These are phyloP conservation scores for Tragelaphus scriptus DNA, from an alignment of 2,113 vertebrate species.

Conservation along the genomic window DNA sequence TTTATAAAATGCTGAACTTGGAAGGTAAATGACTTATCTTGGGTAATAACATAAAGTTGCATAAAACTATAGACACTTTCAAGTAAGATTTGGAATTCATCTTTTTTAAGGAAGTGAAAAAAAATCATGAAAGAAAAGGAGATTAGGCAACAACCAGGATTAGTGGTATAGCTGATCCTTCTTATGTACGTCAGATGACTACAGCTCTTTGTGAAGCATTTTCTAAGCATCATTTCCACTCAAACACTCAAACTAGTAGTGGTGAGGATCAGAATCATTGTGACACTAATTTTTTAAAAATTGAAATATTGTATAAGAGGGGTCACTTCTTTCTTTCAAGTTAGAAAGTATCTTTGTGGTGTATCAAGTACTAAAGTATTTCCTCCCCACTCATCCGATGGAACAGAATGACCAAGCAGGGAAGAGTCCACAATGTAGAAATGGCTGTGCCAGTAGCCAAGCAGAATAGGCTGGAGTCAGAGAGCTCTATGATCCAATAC, in stretches of 20 bases:
- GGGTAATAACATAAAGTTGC: neutral
- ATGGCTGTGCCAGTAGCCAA: neutral
- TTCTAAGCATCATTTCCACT: neutral
- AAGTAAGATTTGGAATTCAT: neutral
- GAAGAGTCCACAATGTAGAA: neutral
- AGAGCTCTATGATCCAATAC: neutral
- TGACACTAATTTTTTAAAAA: neutral
- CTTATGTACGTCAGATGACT: neutral
- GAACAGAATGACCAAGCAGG: rapidly evolving
- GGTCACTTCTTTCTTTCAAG: neutral
- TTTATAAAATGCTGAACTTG: neutral
- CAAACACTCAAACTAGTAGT: neutral
- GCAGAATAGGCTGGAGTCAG: neutral
- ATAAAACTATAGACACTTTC: neutral
- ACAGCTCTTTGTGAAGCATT: neutral
- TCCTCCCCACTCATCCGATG: rapidly evolving
- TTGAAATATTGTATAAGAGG: neutral
- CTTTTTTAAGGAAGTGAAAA: neutral
- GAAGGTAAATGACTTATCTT: neutral
- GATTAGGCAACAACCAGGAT: neutral
- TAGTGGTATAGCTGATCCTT: neutral
- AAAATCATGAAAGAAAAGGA: neutral
- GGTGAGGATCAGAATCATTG: neutral
- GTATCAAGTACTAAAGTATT: neutral
- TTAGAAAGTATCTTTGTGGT: neutral